A percentile compares a stretch with the other conserved stretches of the same genome.
Conservation (phyloP, 2,888 invertebrate species). For the Folsomia candida region DNA sequence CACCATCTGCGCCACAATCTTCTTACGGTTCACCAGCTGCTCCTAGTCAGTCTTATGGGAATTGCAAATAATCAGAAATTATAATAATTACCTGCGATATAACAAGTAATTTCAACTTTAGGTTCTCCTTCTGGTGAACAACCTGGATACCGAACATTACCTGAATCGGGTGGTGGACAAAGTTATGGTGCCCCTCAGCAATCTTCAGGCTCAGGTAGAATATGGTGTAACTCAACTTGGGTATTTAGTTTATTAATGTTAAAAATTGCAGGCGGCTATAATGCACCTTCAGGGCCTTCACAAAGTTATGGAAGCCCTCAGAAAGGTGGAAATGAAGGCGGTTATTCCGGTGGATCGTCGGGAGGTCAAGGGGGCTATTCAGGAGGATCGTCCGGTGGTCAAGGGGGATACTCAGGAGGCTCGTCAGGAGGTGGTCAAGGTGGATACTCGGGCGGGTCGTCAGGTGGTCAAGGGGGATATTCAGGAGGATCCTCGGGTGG, state of each 20-base stretch:
- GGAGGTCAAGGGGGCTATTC: neutral
- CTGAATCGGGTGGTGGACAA: neutral
- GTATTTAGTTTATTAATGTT: too few relatives aligned
- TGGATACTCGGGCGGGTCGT: neutral
- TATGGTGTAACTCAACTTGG: too few relatives aligned
- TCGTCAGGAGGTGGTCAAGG: too few relatives aligned
- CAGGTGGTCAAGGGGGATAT: neutral
- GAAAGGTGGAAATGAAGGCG: neutral
- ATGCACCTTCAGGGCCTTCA: neutral
- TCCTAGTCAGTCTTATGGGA: conserved; percentile 10
- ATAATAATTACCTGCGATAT: neutral
- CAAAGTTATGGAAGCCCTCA: conserved; percentile 4
- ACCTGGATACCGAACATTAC: neutral
- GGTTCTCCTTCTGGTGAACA: neutral
- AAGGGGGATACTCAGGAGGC: too few relatives aligned
- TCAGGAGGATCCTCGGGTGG: conserved; percentile 5
- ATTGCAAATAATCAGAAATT: neutral
- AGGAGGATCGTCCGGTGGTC: neutral
- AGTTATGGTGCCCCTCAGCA: conserved; percentile 3
- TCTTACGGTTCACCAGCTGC: too few relatives aligned
- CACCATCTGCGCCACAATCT: too few relatives aligned
- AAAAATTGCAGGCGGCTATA: neutral
- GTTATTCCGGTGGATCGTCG: neutral
- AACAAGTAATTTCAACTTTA: neutral
- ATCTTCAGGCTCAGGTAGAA: too few relatives aligned